Evolutionary conservation across 1,140 invertebrate genomes (phyloP), one percentile per base, ranked within the genome.

Genomic region (Mercenaria mercenaria): DNA sequence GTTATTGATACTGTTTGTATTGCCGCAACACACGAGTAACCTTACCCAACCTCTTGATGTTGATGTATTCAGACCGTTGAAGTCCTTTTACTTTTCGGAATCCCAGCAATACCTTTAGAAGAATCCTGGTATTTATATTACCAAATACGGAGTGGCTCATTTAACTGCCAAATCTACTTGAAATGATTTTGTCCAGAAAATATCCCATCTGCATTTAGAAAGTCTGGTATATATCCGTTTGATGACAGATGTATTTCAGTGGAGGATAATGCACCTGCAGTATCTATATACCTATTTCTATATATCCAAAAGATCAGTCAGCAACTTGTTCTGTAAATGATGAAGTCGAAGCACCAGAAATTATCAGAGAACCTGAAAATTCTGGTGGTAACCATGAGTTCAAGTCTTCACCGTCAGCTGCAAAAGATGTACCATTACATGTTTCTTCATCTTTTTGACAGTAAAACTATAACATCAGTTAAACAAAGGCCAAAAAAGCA

Each of bases 381-480:
- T 47, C 43, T 10, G 8, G 18, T 47, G 43, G 18, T 10, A 18
- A 47, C 18, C 43, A 8, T 18, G 18, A 47, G 43, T 47, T 18
- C 18, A 8, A 47, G 43, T 10, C 8, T 8, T 47, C 43, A 47
- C 43, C 8, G 18, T 47, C 43, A 10, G 8, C 8, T 47, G n/a
- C n/a, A n/a, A n/a, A n/a, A n/a, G n/a, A n/a, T n/a, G n/a, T n/a
- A n/a, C n/a, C n/a, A n/a, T n/a, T 8, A 47, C 8, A 47, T 10
- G 8, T 8, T 47, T 10, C 18, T 18, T 47, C 18, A 8, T 47
- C 18, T 47, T 18, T 47, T 47, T 47, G 43, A 47, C 8, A 47
- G 18, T 18, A 47, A 18, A 47, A 47, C 43, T n/a, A n/a, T n/a
- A 20, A 83, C 94, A 89, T 96, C n/a, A n/a, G n/a, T n/a, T n/a